These are phyloP conservation scores for Lasiommata megera DNA, from an alignment of 2,888 invertebrate species.

Conservation along the genomic window DNA sequence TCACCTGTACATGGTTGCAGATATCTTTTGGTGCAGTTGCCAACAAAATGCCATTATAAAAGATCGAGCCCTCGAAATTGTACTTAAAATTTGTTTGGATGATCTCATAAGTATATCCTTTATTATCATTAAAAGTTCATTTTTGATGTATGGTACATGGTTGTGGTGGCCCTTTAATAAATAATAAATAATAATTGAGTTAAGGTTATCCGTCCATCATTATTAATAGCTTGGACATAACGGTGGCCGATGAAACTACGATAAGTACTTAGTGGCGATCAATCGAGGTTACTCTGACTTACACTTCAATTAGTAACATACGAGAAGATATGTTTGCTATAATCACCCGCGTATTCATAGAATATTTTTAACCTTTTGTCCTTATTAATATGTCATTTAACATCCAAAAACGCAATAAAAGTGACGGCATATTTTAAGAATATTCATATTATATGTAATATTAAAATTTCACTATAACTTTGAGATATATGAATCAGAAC, in stretches of 20 bases:
- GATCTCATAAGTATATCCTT: conserved; percentile 62
- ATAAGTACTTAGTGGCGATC: too few relatives aligned
- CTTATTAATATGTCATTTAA: too few relatives aligned
- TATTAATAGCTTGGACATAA: neutral
- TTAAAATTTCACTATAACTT: too few relatives aligned
- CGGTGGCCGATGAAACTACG: conserved; percentile 5
- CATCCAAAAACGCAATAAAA: too few relatives aligned
- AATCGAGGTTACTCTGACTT: too few relatives aligned
- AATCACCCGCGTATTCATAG: too few relatives aligned
- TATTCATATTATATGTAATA: too few relatives aligned
- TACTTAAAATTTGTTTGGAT: conserved; percentile 64
- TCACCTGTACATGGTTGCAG: neutral
- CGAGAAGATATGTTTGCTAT: too few relatives aligned
- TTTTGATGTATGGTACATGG: conserved; percentile 29
- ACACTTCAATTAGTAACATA: too few relatives aligned
- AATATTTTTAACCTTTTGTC: too few relatives aligned
- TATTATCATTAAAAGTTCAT: conserved; percentile 27
- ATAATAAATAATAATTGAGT: conserved; percentile 21
- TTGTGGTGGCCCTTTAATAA: conserved; percentile 49
- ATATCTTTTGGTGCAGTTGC: conserved; percentile 18
- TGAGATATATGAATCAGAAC: too few relatives aligned
- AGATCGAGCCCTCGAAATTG: conserved; percentile 38
- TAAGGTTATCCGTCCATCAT: conserved; percentile 52
- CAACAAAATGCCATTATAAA: conserved; percentile 19
- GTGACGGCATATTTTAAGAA: too few relatives aligned